Percentiles rank a stretch among this genome's conserved stretches.
phyloP scores from a whole-genome alignment of 2,888 invertebrate genomes.

The Drepanosiphum platanoidis region DNA sequence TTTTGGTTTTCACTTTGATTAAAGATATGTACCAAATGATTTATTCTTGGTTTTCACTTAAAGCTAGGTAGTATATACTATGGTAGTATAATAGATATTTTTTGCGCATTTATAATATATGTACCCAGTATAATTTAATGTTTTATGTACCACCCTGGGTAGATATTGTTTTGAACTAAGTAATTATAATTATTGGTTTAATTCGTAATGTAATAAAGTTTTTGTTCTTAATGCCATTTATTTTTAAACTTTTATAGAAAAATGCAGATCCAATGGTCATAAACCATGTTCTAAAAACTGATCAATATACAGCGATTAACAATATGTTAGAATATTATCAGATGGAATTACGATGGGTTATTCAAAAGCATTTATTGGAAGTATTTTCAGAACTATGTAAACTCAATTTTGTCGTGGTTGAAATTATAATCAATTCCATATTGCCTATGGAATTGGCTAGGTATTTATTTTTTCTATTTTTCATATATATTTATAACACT shows the following conservation, averaged over 20 bases:
- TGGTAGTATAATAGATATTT: too few species aligned
- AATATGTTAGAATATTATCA: conserved; percentile 93
- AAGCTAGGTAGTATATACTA: too few species aligned
- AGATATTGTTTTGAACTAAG: too few species aligned
- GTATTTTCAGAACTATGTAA: conserved; percentile 90
- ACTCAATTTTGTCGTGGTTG: conserved; percentile 82
- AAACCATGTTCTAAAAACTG: conserved; percentile 75
- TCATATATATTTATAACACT: neutral
- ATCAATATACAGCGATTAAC: conserved; percentile 82
- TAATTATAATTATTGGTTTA: too few species aligned
- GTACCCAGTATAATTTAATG: too few species aligned
- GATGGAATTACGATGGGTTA: conserved; percentile 91
- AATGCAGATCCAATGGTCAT: conserved; percentile 92
- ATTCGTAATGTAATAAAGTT: too few species aligned
- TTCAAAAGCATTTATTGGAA: conserved; percentile 82
- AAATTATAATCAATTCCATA: conserved; percentile 85
- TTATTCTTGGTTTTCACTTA: too few species aligned
- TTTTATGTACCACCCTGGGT: too few species aligned
- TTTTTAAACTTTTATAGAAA: conserved; percentile 73
- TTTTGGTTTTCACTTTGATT: too few species aligned
- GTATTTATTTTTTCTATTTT: conserved; percentile 67
- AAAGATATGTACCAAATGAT: too few species aligned
- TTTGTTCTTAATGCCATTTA: too few species aligned
- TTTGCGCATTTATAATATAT: too few species aligned
- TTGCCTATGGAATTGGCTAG: conserved; percentile 91